These are phyloP conservation scores for Lithophane leautieri DNA, from an alignment of 2,888 invertebrate genomes.

Conservation along the genomic window DNA sequence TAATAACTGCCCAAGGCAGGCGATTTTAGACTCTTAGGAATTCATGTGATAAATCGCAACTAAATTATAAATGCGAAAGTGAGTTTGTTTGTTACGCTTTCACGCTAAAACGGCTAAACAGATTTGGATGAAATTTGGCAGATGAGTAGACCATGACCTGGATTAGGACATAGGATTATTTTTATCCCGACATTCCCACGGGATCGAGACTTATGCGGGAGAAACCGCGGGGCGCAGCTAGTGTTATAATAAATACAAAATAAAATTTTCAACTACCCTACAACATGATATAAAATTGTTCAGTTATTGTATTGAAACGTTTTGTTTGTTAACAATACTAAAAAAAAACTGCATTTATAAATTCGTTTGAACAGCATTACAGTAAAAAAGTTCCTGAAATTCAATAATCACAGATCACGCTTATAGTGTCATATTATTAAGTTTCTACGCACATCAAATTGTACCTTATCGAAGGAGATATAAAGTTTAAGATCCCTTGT, in stretches of 20 bases:
- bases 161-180: too few relatives aligned
- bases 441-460: slow-evolving; percentile 49
- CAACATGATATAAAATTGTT: slow-evolving; percentile 1
- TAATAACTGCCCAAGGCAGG: too few relatives aligned
- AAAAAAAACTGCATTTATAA: slow-evolving; percentile 24
- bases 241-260: not conserved
- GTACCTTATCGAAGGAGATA: slow-evolving; percentile 13
- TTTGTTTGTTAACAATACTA: slow-evolving; percentile 35
- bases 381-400: slow-evolving; percentile 55
- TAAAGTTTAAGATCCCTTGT: slow-evolving; percentile 31
- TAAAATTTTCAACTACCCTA: slow-evolving; percentile 39
- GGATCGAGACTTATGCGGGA: too few relatives aligned
- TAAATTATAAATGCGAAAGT: too few relatives aligned
- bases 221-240: too few relatives aligned
- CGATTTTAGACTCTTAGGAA: too few relatives aligned
- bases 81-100: too few relatives aligned
- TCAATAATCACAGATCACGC: slow-evolving; percentile 72
- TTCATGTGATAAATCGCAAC: too few relatives aligned
- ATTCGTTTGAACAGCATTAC: slow-evolving; percentile 43
- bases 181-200: too few relatives aligned
- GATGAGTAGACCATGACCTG: too few relatives aligned
- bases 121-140: too few relatives aligned
- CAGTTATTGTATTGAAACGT: not conserved
- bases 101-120: too few relatives aligned
- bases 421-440: slow-evolving; percentile 59